These are phyloP conservation scores for Drosophila fungiperda DNA, from an alignment of 2,888 invertebrate genomes.

Conservation along the genomic window DNA sequence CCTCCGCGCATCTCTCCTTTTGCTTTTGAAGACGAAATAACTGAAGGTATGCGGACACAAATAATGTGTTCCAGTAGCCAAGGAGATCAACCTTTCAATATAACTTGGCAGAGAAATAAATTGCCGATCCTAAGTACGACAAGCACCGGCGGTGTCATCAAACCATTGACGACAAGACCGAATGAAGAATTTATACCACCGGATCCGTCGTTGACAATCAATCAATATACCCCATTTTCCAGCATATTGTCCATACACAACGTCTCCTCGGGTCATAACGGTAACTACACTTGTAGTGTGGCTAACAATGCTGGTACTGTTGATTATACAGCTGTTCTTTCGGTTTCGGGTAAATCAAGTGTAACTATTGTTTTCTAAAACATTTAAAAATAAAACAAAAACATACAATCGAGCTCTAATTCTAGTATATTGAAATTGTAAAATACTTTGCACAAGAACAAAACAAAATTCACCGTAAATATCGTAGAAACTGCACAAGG, in stretches of 20 bases:
- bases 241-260: slow-evolving; percentile 85
- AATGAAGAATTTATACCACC: slow-evolving; percentile 56
- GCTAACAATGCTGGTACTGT: slow-evolving; percentile 85
- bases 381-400: slow-evolving; percentile 12
- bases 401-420: slow-evolving; percentile 17
- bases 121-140: slow-evolving; percentile 82
- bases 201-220: slow-evolving; percentile 85
- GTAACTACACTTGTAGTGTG: slow-evolving; percentile 85
- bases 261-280: slow-evolving; percentile 85
- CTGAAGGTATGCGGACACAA: slow-evolving; percentile 92
- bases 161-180: slow-evolving; percentile 27
- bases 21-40: slow-evolving; percentile 91
- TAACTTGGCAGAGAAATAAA: slow-evolving; percentile 86
- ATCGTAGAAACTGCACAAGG: slow-evolving; percentile 59
- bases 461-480: slow-evolving; percentile 50
- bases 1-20: slow-evolving; percentile 93
- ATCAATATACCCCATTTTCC: slow-evolving; percentile 86
- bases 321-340: slow-evolving; percentile 86
- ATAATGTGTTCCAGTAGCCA: slow-evolving; percentile 87
- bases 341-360: slow-evolving; percentile 86
- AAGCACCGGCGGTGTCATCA: slow-evolving; percentile 58
- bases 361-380: slow-evolving; percentile 59
- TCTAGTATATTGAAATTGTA: slow-evolving; percentile 48
- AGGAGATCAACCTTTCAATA: slow-evolving; percentile 87
- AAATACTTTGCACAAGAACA: slow-evolving; percentile 46